Evolutionary conservation across 2,888 invertebrate genomes (phyloP), one percentile per base, ranked within the genome.

Genomic region (Protophormia terraenovae): DNA sequence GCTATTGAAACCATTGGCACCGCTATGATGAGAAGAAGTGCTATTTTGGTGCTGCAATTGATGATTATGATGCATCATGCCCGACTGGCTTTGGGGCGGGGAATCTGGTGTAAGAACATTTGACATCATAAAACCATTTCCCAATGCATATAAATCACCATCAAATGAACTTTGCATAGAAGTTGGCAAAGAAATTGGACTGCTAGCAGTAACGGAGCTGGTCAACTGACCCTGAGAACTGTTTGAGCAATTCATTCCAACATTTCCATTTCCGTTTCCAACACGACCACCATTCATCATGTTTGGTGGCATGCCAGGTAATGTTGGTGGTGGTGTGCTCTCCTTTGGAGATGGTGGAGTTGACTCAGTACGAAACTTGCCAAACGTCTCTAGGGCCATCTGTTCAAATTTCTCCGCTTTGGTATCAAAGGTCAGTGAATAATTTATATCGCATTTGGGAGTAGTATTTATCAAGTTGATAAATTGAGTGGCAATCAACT

Each of bases 121-220:
- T 69, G 91, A 91, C 88, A 93, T 89, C 83, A 92, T 91, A 27
- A 92, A 93, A 16, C 94, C 93, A 81, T 94, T 94, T 8, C 93
- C 93, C 89, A 95, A 89, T 0, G 94, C 90, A 24, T 90, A 93
- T 92, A 95, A 94, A 89, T 97, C 97, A 88, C 95, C 95, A 91
- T 97, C 97, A 89, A 96, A 97, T 16, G 97, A 97, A 45, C 95
- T 95, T 91, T 95, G 95, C 95, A 95, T 94, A 35, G 95, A 95
- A 12, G 95, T 94, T 50, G 95, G 94, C 90, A 95, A 91, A 58
- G 95, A 95, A 84, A 95, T 94, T 10, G 95, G 95, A 88, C 95
- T 95, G 88, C 96, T 96, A 76, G 95, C 95, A 0, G 94, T 93
- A 16, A 92, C 91, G 1, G 93, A 93, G 27, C 89, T 90, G 1